These are phyloP conservation scores for Emberiza fucata DNA, from an alignment of 2,113 vertebrate genomes.

Conservation along the genomic window DNA sequence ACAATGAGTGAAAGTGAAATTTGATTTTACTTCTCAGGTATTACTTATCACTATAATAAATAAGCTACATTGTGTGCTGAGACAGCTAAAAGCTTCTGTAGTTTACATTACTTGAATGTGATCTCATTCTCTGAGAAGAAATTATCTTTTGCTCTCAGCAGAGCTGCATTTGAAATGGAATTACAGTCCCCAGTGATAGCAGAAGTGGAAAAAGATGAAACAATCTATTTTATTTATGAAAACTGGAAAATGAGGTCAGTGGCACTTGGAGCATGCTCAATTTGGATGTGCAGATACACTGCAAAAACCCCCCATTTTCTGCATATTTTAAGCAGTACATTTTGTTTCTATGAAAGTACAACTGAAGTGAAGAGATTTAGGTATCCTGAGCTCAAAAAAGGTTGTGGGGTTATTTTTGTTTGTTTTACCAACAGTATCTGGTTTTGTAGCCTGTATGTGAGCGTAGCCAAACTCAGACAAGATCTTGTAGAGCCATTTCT, in stretches of 20 bases:
- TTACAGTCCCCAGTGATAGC: not conserved
- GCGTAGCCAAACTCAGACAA: conserved; percentile 70
- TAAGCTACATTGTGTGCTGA: not conserved
- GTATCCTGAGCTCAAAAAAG: not conserved
- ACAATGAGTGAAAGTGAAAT: not conserved
- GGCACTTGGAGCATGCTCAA: not conserved
- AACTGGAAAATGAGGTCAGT: not conserved
- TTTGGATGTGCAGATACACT: not conserved
- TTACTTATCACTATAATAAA: not conserved
- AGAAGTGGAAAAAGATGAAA: not conserved
- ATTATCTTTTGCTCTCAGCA: not conserved
- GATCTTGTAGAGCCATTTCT: conserved; percentile 49
- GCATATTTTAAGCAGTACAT: not conserved
- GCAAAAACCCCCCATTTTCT: not conserved
- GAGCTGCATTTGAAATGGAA: not conserved
- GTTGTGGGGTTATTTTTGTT: not conserved
- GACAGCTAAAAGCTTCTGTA: not conserved
- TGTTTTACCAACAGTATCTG: conserved; percentile 72
- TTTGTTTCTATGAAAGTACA: not conserved
- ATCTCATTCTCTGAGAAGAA: not conserved
- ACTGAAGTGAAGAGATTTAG: not conserved
- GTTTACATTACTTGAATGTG: not conserved
- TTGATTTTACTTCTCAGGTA: not conserved
- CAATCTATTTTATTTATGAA: conserved; percentile 8
- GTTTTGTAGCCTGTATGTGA: conserved; percentile 78